Conservation (phyloP, 2,113 vertebrate species). For the Vulpes vulpes region DNA sequence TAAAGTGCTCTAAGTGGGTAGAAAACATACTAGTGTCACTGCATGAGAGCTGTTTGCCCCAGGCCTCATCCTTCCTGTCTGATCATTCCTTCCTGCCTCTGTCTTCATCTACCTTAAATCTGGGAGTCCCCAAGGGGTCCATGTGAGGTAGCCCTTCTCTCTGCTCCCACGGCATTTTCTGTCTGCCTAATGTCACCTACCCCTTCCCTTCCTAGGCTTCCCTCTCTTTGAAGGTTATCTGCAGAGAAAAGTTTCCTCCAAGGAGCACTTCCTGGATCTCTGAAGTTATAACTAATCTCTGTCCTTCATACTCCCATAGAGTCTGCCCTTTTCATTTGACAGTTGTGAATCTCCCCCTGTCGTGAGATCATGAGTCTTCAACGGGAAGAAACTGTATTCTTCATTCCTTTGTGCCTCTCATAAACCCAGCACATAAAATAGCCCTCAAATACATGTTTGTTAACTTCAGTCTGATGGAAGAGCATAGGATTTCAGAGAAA, state of each 20-base stretch:
- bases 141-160: background rate
- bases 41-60: background rate
- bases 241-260: background rate
- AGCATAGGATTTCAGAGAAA: constrained; percentile 64
- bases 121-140: background rate
- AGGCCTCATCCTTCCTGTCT: background rate
- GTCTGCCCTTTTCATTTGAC: background rate
- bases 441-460: constrained; percentile 66
- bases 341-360: background rate
- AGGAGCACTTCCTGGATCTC: background rate
- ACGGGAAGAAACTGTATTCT: background rate
- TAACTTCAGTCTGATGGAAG: constrained; percentile 72
- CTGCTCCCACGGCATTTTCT: background rate
- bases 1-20: background rate
- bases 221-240: background rate
- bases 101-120: background rate
- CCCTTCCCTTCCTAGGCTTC: background rate
- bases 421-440: constrained; percentile 58
- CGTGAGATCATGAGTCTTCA: background rate
- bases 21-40: background rate
- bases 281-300: background rate
- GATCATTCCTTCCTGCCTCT: background rate
- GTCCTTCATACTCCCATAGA: background rate
- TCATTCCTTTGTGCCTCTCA: constrained; percentile 44
- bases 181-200: background rate